Evolutionary conservation across 1,140 invertebrate species (phyloP).

Genomic region (Paracyclopina nana): DNA sequence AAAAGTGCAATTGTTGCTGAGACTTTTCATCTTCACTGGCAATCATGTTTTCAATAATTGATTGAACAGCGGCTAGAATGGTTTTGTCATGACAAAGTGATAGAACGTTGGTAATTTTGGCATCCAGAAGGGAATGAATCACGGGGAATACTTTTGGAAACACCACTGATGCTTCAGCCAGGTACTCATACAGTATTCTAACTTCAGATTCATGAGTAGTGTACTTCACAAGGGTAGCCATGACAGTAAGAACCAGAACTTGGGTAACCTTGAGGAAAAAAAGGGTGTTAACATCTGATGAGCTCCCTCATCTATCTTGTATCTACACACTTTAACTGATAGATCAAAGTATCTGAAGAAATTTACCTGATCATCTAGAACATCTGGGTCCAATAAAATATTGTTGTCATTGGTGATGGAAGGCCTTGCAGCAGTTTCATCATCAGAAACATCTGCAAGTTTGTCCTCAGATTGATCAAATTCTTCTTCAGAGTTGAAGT

Average conservation of each 20-base stretch:
- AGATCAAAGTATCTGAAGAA: too few species aligned
- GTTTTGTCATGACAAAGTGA: conserved; percentile 78
- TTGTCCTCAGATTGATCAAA: background rate
- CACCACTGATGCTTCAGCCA: conserved; percentile 86
- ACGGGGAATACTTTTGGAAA: conserved; percentile 48
- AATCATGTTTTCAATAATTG: conserved; percentile 93
- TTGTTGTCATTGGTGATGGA: conserved; percentile 79
- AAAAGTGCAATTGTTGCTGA: conserved; percentile 16
- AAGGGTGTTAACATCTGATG: too few species aligned
- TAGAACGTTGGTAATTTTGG: conserved; percentile 81
- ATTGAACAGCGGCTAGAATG: conserved; percentile 77
- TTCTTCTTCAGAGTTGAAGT: too few species aligned
- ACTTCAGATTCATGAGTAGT: conserved; percentile 90
- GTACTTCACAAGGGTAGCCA: conserved; percentile 88
- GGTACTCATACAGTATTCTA: conserved; percentile 80
- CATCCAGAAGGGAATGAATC: conserved; percentile 81
- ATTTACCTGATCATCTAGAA: conserved; percentile 46
- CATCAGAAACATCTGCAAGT: conserved; percentile 31
- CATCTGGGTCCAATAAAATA: conserved; percentile 77
- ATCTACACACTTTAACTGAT: too few species aligned
- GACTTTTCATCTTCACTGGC: conserved; percentile 51
- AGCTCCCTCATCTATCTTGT: too few species aligned
- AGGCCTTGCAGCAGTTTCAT: conserved; percentile 37
- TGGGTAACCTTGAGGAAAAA: too few species aligned
- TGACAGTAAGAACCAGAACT: conserved; percentile 72